Base-by-base conservation (phyloP, 2,888 invertebrate genomes). In the Rhorus exstirpatorius region DNA sequence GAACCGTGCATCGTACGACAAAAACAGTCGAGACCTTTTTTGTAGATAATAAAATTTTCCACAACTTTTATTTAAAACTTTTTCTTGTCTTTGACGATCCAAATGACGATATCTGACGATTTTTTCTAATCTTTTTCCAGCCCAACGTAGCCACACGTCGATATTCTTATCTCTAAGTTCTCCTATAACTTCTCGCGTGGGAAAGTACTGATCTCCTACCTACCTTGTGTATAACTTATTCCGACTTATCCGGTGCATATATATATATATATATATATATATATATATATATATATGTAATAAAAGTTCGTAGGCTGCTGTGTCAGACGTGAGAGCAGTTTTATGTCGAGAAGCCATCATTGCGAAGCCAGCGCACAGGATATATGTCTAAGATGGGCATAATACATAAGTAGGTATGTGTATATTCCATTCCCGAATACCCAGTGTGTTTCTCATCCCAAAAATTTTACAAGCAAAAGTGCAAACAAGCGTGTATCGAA, bases 291-390 rank as follows among this genome's bases (percentile, higher is more conserved):
- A 51, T 44, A 3, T 19, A n/a, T n/a, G 44, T 24, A 21, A n/a
- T 12, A 14, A n/a, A 7, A 38, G 35, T 41, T 44, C 10, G 38
- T 41, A 70, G 19, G 26, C 55, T 24, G 19, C 31, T 41, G 21
- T 35, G 19, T 55, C 38, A 63, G 53, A 68, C 67, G 61, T 77
- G 61, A 77, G 61, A 81, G 63, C 67, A 77, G 72, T 81, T 78
- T 78, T 81, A 78, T 77, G 67, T 72, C 46, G 61, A 21, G 72
- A 72, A 74, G 67, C 44, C 68, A 72, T 77, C 65, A 38, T 44
- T 44, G 46, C 60, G 41, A 68, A 72, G 67, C 72, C 51, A 61
- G 67, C 44, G 58, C 81, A 17, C 35, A 51, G 60, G 53, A 70
- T 51, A 76, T 58, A 26, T 41, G 60, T 41, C 61, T 61, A 35